Percentiles rank a stretch among this genome's conserved stretches.
phyloP scores from a whole-genome alignment of 2,113 vertebrate genomes.

The Dasyornis broadbenti region DNA sequence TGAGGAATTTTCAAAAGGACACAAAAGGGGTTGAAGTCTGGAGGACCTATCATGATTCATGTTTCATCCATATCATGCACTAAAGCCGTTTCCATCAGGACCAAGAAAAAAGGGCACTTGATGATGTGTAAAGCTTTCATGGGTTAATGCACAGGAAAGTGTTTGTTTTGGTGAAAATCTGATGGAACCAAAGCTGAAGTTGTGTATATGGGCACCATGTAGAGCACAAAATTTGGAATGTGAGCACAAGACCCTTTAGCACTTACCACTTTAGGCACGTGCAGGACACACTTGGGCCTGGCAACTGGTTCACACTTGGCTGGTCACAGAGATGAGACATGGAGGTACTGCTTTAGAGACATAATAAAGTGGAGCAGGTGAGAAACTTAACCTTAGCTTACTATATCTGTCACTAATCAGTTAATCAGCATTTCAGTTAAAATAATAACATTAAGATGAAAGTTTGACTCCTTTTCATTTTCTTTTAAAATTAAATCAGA shows the following conservation, averaged over 20 bases:
- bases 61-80: neutral
- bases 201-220: fast-evolving
- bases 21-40: neutral
- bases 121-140: neutral
- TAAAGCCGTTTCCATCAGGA: neutral
- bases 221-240: neutral
- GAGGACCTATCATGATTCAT: neutral
- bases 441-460: neutral
- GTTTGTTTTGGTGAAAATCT: neutral
- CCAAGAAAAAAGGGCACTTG: neutral
- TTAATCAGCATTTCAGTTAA: neutral
- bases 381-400: neutral
- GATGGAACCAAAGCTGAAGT: neutral
- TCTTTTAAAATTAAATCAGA: neutral
- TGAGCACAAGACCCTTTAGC: neutral
- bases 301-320: neutral
- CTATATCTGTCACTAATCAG: neutral
- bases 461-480: neutral
- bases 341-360: neutral
- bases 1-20: neutral
- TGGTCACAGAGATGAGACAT: neutral
- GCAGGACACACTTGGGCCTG: neutral
- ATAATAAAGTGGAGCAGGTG: neutral
- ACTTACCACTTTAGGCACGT: neutral
- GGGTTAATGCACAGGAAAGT: neutral